These are phyloP conservation scores for Nycticryphes semicollaris DNA, from an alignment of 2,113 vertebrate genomes.

Conservation along the genomic window DNA sequence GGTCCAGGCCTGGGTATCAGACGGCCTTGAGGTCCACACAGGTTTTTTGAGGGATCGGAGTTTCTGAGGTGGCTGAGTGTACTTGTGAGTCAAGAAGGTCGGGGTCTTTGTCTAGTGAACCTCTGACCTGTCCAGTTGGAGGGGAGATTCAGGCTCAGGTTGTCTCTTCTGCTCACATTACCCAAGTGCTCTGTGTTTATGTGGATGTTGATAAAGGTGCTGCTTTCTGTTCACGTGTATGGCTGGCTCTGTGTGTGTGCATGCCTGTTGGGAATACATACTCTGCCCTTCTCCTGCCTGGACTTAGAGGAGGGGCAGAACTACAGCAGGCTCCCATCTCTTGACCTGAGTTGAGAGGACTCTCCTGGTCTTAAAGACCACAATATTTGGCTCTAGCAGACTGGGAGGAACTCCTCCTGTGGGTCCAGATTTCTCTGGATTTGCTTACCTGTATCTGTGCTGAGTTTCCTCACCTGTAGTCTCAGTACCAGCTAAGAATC, in stretches of 20 bases:
- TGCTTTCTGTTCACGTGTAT: background rate
- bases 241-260: background rate
- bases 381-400: background rate
- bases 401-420: background rate
- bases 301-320: background rate
- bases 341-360: background rate
- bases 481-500: background rate
- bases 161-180: background rate
- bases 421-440: background rate
- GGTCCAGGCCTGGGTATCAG: background rate
- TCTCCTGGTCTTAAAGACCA: background rate
- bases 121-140: background rate
- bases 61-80: background rate
- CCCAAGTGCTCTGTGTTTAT: background rate
- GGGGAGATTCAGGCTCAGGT: rapidly evolving
- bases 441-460: background rate
- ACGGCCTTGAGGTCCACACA: background rate
- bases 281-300: background rate
- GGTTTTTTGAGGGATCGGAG: background rate
- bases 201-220: background rate
- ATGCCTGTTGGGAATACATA: background rate
- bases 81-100: background rate
- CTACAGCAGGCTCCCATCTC: background rate
- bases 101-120: background rate
- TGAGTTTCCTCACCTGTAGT: background rate